Evolutionary conservation across 2,888 invertebrate genomes (phyloP), one percentile per base, ranked within the genome.

Genomic region (Tubulanus polymorphus): DNA sequence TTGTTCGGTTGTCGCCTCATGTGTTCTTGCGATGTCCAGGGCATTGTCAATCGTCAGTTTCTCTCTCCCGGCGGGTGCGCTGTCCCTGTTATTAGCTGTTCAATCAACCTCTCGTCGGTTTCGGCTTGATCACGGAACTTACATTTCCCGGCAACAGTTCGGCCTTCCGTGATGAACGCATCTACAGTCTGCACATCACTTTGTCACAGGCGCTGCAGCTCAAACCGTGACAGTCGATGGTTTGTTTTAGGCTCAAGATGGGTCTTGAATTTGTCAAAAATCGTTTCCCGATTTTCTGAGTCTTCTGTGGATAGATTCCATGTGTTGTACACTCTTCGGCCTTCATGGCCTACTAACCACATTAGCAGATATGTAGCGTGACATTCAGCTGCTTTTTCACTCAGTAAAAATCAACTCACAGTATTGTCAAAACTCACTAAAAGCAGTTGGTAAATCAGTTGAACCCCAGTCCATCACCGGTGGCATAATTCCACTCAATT

Each of bases 191-290:
- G 52, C 1, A 48, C 32, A 15, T 20, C 28, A 29, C 32, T 48
- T 30, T 61, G 54, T 18, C 52, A 23, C 15, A 26, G 51, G 26
- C 51, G 37, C 51, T 48, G 54, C 29, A 60, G 45, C 10, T 61
- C 45, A 18, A 57, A 45, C 25, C 51, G 41, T 28, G 53, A 29
- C 2, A 59, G 51, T 18, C 52, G 28, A 41, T 58, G 56, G 30
- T 62, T 54, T 12, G 49, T 41, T 12, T 45, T n/a, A 18, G 45
- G 37, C 26, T 54, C 54, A 20, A 57, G 18, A 26, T 59, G 49
- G 15, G 30, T 48, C 25, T 47, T 30, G 37, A 59, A 53, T 10
- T 15, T 45, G 12, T 48, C 48, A 48, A 51, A 48, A n/a, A 52
- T 8, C 37, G 37, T 52, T 15, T 18, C 26, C 2, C 48, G 53